Evolutionary conservation across 1,140 invertebrate genomes (phyloP), one percentile per base, ranked within the genome.

Genomic region (Aphaenogaster rudis): DNA sequence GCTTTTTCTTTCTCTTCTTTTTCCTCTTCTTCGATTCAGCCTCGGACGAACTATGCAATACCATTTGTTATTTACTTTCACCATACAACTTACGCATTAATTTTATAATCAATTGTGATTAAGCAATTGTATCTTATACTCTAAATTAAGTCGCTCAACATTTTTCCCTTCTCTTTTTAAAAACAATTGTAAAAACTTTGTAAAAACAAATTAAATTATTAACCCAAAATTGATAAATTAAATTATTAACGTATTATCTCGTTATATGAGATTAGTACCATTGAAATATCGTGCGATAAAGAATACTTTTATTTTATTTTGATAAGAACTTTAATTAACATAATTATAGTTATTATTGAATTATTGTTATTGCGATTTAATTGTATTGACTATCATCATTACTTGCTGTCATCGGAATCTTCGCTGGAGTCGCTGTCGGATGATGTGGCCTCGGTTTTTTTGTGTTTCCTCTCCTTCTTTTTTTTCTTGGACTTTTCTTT

Each of bases 401-500:
- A 95, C 94, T 93, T 94, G 94, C 93, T 94, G 63, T 94, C 93
- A 81, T 95, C 93, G 28, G 94, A 93, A 67, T 94, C 93, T 17
- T 94, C 94, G 66, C 93, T 94, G 8, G 94, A 94, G 17, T 95
- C 94, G 72, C 93, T 95, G 59, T 94, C 93, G 48, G 94, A 95
- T 5, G 94, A 94, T 54, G 91, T 94, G 28, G 91, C 88, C 86
- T 95, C 94, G n/a, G 86, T 71, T 80, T 94, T 95, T 67, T 93
- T 94, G 50, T 94, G 94, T 78, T 94, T 95, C 88, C 93, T 94
- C 1, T 95, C 94, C 87, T 95, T 95, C 79, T 95, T 95, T 84
- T 94, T 94, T 52, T 95, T 95, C 71, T 95, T 95, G 1, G 94
- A 92, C n/a, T 95, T 95, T 61, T 95, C 94, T 92, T 95, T 95